Conservation (phyloP, 2,888 invertebrate species). For the Heliconius hortense region DNA sequence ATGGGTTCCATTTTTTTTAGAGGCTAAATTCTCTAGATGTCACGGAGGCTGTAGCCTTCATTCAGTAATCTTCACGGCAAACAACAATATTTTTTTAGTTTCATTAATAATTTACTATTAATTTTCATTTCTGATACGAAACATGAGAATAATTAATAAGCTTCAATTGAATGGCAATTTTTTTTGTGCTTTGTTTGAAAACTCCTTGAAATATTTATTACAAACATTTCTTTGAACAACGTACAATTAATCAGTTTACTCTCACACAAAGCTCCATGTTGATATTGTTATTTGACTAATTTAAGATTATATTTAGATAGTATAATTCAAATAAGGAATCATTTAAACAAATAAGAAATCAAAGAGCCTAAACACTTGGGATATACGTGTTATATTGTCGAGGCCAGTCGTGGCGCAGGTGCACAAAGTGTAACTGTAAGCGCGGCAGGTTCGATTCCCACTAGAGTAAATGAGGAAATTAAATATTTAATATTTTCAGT, state of each 20-base stretch:
- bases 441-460: too few relatives aligned
- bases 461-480: too few relatives aligned
- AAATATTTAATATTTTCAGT: too few relatives aligned
- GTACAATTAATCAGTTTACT: neutral
- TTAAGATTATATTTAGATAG: too few relatives aligned
- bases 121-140: neutral
- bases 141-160: neutral
- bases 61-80: constrained; percentile 12
- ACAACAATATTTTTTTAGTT: constrained; percentile 12
- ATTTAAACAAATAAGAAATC: neutral
- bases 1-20: constrained; percentile 40
- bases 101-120: constrained; percentile 25
- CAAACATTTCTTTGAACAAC: too few relatives aligned
- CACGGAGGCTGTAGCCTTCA: constrained; percentile 27
- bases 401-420: too few relatives aligned
- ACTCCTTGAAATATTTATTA: too few relatives aligned
- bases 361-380: neutral
- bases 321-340: neutral
- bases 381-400: neutral
- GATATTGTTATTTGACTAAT: too few relatives aligned
- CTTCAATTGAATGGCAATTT: too few relatives aligned
- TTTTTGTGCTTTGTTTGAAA: neutral
- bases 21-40: constrained; percentile 42
- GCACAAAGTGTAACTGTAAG: too few relatives aligned
- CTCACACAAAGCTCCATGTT: too few relatives aligned